A percentile compares a stretch with the other conserved stretches of the same genome.
These are phyloP conservation scores for Arizona elegans DNA, from an alignment of 2,113 vertebrate genomes.

Conservation along the genomic window DNA sequence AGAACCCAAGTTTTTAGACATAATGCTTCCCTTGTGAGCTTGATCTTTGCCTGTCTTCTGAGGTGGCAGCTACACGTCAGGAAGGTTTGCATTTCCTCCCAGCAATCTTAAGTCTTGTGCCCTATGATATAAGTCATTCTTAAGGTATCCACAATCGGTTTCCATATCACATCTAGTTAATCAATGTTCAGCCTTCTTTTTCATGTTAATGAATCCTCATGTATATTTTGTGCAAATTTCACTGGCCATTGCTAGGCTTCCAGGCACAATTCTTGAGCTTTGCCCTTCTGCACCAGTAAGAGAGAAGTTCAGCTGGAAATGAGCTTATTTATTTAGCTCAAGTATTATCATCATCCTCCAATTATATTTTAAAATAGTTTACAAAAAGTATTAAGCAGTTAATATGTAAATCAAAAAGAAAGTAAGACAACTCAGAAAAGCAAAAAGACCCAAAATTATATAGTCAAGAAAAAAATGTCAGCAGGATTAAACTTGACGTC, in stretches of 20 bases:
- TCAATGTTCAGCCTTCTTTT: background rate
- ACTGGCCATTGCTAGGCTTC: background rate
- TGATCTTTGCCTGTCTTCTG: background rate
- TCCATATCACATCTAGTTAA: background rate
- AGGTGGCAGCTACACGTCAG: background rate
- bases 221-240: background rate
- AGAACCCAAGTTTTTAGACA: background rate
- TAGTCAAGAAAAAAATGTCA: background rate
- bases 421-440: background rate
- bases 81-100: background rate
- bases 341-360: background rate
- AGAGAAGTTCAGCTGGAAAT: background rate
- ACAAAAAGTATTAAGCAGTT: background rate
- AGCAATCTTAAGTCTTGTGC: background rate
- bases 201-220: background rate
- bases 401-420: background rate
- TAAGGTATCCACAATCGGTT: background rate
- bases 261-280: background rate
- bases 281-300: background rate
- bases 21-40: background rate
- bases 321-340: background rate
- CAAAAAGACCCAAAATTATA: background rate
- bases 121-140: background rate
- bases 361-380: background rate
- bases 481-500: background rate